Percentiles rank a stretch among this genome's conserved stretches.
These are phyloP conservation scores for Drosophila cracens DNA, from an alignment of 2,888 invertebrate genomes.

Conservation along the genomic window DNA sequence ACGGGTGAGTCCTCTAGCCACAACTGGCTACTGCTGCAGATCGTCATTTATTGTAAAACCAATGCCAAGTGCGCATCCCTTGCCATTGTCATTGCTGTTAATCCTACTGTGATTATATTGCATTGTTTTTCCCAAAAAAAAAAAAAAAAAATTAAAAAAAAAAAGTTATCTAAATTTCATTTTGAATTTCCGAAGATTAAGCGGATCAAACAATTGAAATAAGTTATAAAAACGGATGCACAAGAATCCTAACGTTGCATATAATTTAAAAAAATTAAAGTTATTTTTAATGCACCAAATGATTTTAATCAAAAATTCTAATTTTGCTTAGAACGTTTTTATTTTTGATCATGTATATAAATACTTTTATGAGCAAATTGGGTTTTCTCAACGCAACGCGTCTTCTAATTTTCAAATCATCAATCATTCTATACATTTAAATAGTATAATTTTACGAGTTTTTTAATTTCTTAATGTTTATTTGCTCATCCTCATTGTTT, in stretches of 20 bases:
- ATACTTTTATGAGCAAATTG: neutral
- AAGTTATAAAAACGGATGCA: neutral
- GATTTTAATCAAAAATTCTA: neutral
- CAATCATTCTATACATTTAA: neutral
- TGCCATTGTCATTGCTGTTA: constrained; percentile 43
- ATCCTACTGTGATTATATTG: constrained; percentile 29
- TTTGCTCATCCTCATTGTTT: neutral
- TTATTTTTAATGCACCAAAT: neutral
- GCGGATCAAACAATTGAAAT: neutral
- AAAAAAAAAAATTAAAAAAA: neutral
- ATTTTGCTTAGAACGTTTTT: neutral
- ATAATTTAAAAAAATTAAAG: neutral
- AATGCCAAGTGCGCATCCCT: constrained; percentile 39
- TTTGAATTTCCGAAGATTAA: neutral
- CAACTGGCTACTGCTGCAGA: constrained; percentile 60
- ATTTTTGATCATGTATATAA: neutral
- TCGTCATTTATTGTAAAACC: constrained; percentile 64
- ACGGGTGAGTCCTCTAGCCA: constrained; percentile 86
- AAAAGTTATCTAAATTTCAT: neutral
- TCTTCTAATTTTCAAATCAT: neutral
- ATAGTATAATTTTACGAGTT: neutral
- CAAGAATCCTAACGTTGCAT: neutral
- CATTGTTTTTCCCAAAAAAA: constrained; percentile 19
- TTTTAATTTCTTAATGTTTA: neutral
- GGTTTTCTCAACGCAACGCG: neutral